phyloP scores from a whole-genome alignment of 2,113 vertebrate genomes.

The Ifrita kowaldi region DNA sequence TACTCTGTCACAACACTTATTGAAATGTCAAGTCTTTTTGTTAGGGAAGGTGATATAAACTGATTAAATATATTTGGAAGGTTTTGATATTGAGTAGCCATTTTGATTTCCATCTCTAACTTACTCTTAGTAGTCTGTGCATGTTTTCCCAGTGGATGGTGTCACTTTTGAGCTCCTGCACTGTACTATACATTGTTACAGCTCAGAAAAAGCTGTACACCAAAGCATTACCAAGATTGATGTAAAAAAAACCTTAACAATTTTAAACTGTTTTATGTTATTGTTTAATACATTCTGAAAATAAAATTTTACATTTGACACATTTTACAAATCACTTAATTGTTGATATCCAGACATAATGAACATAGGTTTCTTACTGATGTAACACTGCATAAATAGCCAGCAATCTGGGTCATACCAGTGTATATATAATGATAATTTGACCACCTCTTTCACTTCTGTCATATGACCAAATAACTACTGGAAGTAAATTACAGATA shows the following conservation, averaged over 20 bases:
- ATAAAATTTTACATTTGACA: neutral
- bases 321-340: neutral
- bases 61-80: neutral
- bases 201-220: neutral
- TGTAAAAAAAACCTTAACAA: neutral
- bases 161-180: neutral
- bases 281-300: neutral
- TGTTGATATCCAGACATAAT: neutral
- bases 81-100: neutral
- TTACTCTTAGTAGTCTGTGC: neutral
- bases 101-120: neutral
- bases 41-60: neutral
- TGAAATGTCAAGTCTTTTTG: conserved; percentile 8
- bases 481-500: neutral
- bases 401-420: neutral
- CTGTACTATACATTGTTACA: neutral
- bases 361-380: neutral
- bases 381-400: neutral
- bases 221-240: neutral
- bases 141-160: neutral
- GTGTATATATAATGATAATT: neutral
- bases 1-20: neutral
- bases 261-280: neutral
- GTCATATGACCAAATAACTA: neutral
- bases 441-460: neutral